These are phyloP conservation scores for Dasypogon diadema DNA, from an alignment of 2,888 invertebrate genomes.

Conservation along the genomic window DNA sequence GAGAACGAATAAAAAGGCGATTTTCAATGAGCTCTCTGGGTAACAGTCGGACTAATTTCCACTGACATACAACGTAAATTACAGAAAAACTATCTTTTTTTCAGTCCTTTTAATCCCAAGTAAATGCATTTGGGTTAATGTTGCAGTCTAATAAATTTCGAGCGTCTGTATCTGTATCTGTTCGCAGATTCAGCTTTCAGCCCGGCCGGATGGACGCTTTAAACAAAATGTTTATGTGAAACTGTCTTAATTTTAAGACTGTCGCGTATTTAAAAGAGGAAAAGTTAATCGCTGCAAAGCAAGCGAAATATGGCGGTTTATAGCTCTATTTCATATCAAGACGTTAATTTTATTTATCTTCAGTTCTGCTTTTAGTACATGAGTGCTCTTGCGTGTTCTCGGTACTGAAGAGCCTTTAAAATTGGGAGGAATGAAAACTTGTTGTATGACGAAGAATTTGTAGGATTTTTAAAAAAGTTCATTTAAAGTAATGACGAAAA, in stretches of 20 bases:
- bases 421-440: too few relatives aligned
- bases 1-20: background rate
- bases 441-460: too few relatives aligned
- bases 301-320: too few relatives aligned
- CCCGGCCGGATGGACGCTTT: background rate
- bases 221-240: conserved; percentile 31
- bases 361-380: too few relatives aligned
- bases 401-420: too few relatives aligned
- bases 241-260: background rate
- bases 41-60: background rate
- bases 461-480: too few relatives aligned
- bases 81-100: conserved; percentile 6
- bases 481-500: too few relatives aligned
- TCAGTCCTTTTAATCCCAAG: conserved; percentile 18
- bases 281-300: too few relatives aligned
- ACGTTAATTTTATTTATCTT: background rate
- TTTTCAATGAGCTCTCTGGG: conserved; percentile 11
- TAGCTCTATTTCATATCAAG: too few relatives aligned
- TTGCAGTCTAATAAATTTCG: conserved; percentile 41
- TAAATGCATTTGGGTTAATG: conserved; percentile 1
- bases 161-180: conserved; percentile 12
- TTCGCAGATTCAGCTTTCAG: conserved; percentile 3
- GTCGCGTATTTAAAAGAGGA: too few relatives aligned
- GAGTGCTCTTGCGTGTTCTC: too few relatives aligned
- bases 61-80: conserved; percentile 27